Base-by-base conservation (phyloP, 1,140 invertebrate species). In the Lucilia cuprina region DNA sequence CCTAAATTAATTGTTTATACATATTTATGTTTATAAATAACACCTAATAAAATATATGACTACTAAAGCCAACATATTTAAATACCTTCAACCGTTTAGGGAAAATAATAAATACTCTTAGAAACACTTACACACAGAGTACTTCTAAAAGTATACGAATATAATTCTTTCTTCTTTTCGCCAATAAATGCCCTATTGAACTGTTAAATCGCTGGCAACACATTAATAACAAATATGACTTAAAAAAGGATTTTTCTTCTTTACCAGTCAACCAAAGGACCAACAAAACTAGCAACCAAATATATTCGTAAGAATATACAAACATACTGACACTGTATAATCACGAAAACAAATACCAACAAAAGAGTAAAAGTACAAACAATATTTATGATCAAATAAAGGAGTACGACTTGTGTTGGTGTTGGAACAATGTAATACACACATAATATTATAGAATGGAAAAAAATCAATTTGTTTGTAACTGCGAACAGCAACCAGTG, bases 311-410 rank as follows among this genome's bases (percentile, higher is more conserved):
- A 1, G 25, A 47, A 80, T 41, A 77, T 77, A 77, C 34, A 35
- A n/a, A 77, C 74, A 75, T 17, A 34, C 74, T 75, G 74, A 60
- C 50, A 41, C 41, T 41, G 41, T 41, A 60, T 60, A 60, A 60
- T 60, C 50, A 60, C 50, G n/a, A 1, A 70, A 70, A 70, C 75
- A 41, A 78, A 41, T 41, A 14, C 21, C 25, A 75, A n/a, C 13
- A 70, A 70, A 49, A 77, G 30, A 41, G 41, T 41, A 30, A 80
- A n/a, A 19, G 77, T 80, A 21, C 25, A 80, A 80, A 80, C 47
- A 80, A 80, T 49, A 80, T 80, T 80, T 80, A 80, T 80, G 77
- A 80, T 80, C 77, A 80, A 80, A 80, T 80, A 49, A 49, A 49
- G 8, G 77, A 80, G 77, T 49, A 80, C 50, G 50, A 60, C 13